Percentiles rank a stretch among this genome's conserved stretches.
Evolutionary conservation across 2,888 invertebrate species (phyloP).

Genomic region (Therioaphis trifolii): DNA sequence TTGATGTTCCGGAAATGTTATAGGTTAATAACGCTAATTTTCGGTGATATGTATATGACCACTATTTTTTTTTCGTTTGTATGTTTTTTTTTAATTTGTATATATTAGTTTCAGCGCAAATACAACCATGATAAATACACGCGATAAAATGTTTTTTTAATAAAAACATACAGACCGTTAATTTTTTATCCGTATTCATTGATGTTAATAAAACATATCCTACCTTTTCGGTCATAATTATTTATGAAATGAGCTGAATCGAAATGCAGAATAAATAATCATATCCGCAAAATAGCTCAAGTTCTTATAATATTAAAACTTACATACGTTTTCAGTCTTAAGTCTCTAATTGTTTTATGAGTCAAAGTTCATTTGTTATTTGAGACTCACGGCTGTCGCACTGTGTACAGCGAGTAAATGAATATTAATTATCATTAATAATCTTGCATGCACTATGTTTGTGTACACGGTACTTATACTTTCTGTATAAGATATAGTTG

Average conservation of each 20-base stretch:
- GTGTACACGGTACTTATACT: too few relatives aligned
- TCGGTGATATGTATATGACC: background rate
- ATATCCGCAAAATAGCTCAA: too few relatives aligned
- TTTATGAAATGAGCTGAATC: too few relatives aligned
- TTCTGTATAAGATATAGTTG: too few relatives aligned
- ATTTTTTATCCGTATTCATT: too few relatives aligned
- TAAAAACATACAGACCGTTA: too few relatives aligned
- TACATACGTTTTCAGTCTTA: too few relatives aligned
- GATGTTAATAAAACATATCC: too few relatives aligned
- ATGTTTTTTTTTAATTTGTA: background rate
- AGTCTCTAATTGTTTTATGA: background rate
- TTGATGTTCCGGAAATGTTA: conserved; percentile 7
- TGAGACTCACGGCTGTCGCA: background rate
- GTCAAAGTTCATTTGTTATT: background rate
- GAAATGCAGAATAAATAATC: too few relatives aligned
- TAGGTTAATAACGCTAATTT: background rate
- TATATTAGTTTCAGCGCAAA: background rate
- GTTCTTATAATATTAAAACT: too few relatives aligned
- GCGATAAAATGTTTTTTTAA: too few relatives aligned
- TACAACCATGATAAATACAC: background rate
- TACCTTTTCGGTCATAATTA: too few relatives aligned
- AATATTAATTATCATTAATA: conserved; percentile 29
- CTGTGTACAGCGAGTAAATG: background rate
- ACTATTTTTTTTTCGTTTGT: background rate
- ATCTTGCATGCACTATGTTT: background rate